Base-by-base conservation (phyloP, 2,113 vertebrate genomes). In the Antigone vipio region DNA sequence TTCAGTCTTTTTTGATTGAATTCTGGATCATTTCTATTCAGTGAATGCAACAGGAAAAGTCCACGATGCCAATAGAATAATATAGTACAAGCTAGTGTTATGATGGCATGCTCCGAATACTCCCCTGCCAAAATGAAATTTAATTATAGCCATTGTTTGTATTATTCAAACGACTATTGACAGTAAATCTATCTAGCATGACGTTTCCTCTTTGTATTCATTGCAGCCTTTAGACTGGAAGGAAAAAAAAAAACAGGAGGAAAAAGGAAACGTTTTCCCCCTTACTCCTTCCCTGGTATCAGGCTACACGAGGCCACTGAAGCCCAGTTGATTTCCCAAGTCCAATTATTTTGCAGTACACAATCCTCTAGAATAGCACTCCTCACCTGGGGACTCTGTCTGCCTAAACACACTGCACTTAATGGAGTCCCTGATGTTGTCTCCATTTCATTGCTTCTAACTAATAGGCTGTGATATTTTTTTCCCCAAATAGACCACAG, bases 351-450 rank as follows among this genome's bases (percentile, higher is more conserved):
- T 98, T 98, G 98, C 97, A 97, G 98, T 97, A 98, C 98, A 98
- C 98, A 97, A 98, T 98, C 98, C 98, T 99, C 97, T 97, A 98
- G 98, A 98, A 98, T 97, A 98, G 98, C 97, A 95, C 76, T 91
- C 97, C 96, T 98, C 97, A 98, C 98, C 98, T 77, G 98, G 99
- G 98, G 99, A 99, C 96, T 91, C 75, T 38, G 98, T 98, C 98
- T 98, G 98, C 98, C 98, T 99, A 99, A 99, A 99, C 98, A 98
- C 97, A 82, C 95, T 86, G 96, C 98, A 98, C 98, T 98, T 99
- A 99, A 99, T 99, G 98, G 98, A 99, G 98, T 99, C 99, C 99
- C 99, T 97, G 94, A 99, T 99, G 99, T 98, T 99, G 98, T 97
- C 99, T 99, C 98, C 97, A 97, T 99, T 99, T 99, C 98, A 98